Conservation (phyloP, 2,113 vertebrate genomes). For the Mellivora capensis region DNA sequence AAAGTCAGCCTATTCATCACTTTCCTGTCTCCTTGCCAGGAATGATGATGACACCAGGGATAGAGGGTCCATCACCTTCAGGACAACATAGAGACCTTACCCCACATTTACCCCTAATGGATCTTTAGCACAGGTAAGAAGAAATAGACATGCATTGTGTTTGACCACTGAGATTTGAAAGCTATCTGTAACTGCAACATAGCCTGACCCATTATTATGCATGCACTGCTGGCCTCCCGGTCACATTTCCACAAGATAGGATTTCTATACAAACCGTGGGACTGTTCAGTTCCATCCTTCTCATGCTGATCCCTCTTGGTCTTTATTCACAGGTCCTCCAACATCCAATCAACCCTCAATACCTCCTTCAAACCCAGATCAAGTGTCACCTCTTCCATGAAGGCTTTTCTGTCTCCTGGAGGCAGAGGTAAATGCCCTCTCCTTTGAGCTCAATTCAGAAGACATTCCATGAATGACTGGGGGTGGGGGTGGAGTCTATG, state of each 20-base stretch:
- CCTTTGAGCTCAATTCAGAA: neutral
- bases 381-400: neutral
- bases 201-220: neutral
- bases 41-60: neutral
- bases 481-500: neutral
- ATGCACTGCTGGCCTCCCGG: neutral
- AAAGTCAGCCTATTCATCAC: neutral
- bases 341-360: neutral
- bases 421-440: neutral
- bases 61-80: neutral
- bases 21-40: neutral
- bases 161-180: neutral
- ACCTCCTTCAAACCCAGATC: neutral
- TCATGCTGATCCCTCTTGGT: neutral
- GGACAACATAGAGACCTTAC: neutral
- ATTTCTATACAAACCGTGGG: neutral
- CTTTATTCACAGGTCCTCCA: neutral
- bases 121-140: neutral
- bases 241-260: neutral
- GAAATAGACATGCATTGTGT: neutral
- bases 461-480: neutral
- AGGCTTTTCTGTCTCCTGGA: neutral
- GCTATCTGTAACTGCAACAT: neutral
- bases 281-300: neutral
- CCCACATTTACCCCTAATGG: neutral